Conservation (phyloP, 2,797 vertebrate genomes). For the Semaprochilodus insignis region DNA sequence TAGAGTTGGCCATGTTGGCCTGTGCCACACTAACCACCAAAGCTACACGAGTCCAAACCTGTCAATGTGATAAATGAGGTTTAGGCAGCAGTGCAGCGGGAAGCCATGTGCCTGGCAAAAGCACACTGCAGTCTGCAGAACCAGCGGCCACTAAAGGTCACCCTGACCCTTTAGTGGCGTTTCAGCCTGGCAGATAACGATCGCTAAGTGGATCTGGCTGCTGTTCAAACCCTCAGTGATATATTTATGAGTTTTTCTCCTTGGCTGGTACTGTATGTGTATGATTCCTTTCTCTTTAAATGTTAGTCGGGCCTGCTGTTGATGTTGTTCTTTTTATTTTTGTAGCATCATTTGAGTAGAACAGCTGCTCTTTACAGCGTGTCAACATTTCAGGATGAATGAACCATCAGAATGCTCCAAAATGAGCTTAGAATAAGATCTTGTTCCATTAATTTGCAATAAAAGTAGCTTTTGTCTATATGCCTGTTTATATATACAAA, state of each 20-base stretch:
- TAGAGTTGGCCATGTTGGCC: not conserved
- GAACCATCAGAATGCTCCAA: too few relatives aligned
- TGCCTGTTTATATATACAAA: too few relatives aligned
- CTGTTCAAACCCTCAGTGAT: not conserved
- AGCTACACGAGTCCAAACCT: not conserved
- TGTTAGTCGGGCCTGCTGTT: too few relatives aligned
- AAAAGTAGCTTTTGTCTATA: too few relatives aligned
- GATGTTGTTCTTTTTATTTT: too few relatives aligned
- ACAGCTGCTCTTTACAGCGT: too few relatives aligned
- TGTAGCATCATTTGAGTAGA: too few relatives aligned
- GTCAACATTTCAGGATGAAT: too few relatives aligned
- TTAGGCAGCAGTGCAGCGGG: not conserved
- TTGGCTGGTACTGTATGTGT: not conserved
- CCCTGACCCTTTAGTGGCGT: not conserved
- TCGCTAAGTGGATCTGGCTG: conserved; percentile 4
- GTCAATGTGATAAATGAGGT: conserved; percentile 12
- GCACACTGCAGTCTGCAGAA: not conserved
- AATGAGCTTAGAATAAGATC: too few relatives aligned
- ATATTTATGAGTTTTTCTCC: not conserved
- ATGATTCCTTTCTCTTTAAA: too few relatives aligned
- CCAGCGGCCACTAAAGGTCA: not conserved
- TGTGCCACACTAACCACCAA: not conserved
- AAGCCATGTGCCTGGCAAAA: not conserved
- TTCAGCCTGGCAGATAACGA: not conserved
- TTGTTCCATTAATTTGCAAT: too few relatives aligned